Evolutionary conservation across 2,888 invertebrate species (phyloP).

Genomic region (Pristionchus mayeri): DNA sequence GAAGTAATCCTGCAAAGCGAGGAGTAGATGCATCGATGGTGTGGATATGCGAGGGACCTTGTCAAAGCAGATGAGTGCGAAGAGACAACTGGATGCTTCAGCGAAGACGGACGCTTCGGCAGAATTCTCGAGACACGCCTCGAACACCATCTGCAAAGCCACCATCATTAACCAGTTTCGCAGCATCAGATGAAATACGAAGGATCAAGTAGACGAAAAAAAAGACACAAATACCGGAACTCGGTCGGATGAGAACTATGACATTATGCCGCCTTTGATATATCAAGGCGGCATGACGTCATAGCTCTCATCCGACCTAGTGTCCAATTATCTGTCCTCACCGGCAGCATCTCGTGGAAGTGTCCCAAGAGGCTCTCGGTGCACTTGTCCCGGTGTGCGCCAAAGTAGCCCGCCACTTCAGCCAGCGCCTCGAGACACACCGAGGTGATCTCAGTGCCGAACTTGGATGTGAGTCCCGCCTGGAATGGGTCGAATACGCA

Average conservation of each 20-base stretch:
- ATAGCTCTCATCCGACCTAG: no score
- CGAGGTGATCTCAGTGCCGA: conserved; percentile 63
- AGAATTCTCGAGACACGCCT: conserved; percentile 77
- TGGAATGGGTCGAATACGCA: conserved; percentile 11
- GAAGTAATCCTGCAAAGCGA: conserved; percentile 56
- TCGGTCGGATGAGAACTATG: no score
- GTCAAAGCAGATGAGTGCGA: conserved; percentile 77
- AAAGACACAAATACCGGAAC: no score
- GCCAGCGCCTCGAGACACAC: conserved; percentile 61
- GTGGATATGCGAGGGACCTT: conserved; percentile 64
- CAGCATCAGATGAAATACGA: no score
- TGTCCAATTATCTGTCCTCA: no score
- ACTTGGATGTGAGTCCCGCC: conserved; percentile 63
- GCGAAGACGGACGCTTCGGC: conserved; percentile 78
- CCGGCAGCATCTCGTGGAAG: conserved; percentile 56
- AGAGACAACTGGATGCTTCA: conserved; percentile 77
- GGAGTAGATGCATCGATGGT: background rate
- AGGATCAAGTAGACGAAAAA: no score
- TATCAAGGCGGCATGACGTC: no score
- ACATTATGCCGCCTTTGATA: no score
- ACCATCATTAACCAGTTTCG: background rate
- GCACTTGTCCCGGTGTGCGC: conserved; percentile 51
- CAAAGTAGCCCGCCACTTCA: conserved; percentile 50
- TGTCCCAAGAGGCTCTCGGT: conserved; percentile 37
- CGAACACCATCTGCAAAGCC: conserved; percentile 77